Evolutionary conservation across 2,888 invertebrate genomes (phyloP).

Genomic region (Mesochorus sp.): DNA sequence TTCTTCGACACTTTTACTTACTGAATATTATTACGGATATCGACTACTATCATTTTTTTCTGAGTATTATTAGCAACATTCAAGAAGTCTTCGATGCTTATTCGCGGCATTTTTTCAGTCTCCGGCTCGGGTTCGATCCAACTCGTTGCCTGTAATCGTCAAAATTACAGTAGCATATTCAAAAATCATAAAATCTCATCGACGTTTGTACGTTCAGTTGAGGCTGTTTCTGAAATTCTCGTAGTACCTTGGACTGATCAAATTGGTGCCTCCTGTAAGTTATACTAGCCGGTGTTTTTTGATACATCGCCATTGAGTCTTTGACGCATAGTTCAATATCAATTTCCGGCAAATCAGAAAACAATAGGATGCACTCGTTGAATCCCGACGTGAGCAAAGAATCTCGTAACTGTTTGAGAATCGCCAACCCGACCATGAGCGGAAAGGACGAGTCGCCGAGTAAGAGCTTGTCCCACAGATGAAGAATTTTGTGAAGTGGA

Average conservation of each 20-base stretch:
- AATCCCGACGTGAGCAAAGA: slow-evolving; percentile 95
- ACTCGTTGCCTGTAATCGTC: slow-evolving; percentile 71
- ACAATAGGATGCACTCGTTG: slow-evolving; percentile 98
- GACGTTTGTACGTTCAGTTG: not conserved
- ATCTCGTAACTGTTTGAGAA: slow-evolving; percentile 93
- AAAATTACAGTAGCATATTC: not conserved
- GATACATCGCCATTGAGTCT: slow-evolving; percentile 93
- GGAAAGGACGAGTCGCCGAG: slow-evolving; percentile 97
- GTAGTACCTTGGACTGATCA: slow-evolving; percentile 74
- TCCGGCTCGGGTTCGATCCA: slow-evolving; percentile 78
- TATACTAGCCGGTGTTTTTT: slow-evolving; percentile 93
- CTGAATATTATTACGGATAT: slow-evolving; percentile 87
- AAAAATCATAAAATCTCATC: not conserved
- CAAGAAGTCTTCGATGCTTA: slow-evolving; percentile 93
- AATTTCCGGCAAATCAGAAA: slow-evolving; percentile 99
- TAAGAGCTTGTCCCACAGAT: slow-evolving; percentile 98
- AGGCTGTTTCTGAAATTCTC: not conserved
- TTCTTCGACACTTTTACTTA: slow-evolving; percentile 77
- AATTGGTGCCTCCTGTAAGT: slow-evolving; percentile 91
- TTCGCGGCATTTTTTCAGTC: slow-evolving; percentile 85
- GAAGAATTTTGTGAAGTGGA: slow-evolving; percentile 98
- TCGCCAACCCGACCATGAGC: slow-evolving; percentile 96
- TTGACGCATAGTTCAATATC: slow-evolving; percentile 96
- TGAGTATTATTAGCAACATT: slow-evolving; percentile 84
- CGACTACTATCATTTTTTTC: slow-evolving; percentile 85